phyloP scores from a whole-genome alignment of 2,888 invertebrate genomes.

The Apocheima hispidaria region DNA sequence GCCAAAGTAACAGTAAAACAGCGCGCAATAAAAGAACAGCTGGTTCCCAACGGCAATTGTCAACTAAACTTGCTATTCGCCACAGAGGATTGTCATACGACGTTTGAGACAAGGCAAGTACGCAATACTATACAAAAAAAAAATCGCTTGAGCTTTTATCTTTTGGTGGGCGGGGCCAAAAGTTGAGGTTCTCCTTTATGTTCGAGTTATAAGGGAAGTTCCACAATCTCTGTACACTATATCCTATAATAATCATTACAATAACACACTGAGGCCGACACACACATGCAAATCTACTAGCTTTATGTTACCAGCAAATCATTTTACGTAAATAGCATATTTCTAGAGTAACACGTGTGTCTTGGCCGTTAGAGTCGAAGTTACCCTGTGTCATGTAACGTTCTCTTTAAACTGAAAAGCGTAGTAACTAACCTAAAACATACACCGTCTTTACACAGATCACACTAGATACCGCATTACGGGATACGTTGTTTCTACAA shows the following conservation, averaged over 20 bases:
- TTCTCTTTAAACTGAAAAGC: constrained; percentile 56
- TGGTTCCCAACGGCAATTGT: background rate
- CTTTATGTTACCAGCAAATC: too few species aligned
- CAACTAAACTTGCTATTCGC: too few species aligned
- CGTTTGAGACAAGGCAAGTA: background rate
- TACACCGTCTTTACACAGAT: too few species aligned
- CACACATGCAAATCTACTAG: constrained; percentile 11
- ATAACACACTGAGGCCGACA: constrained; percentile 21
- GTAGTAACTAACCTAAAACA: constrained; percentile 60
- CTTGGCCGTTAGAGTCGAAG: constrained; percentile 12
- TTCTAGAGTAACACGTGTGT: background rate
- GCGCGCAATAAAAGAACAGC: too few species aligned
- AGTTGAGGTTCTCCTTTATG: constrained; percentile 4
- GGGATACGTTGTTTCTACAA: too few species aligned
- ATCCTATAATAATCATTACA: constrained; percentile 21
- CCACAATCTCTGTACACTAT: constrained; percentile 21
- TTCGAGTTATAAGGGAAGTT: constrained; percentile 14
- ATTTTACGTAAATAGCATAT: background rate
- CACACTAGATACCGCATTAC: too few species aligned
- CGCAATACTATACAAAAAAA: background rate
- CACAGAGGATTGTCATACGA: background rate
- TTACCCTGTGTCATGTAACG: constrained; percentile 25
- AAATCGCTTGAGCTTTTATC: background rate
- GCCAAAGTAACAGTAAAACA: background rate
- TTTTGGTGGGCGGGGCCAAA: background rate